Evolutionary conservation across 2,113 vertebrate genomes (phyloP), one percentile per base, ranked within the genome.

Genomic region (Tor tambroides): DNA sequence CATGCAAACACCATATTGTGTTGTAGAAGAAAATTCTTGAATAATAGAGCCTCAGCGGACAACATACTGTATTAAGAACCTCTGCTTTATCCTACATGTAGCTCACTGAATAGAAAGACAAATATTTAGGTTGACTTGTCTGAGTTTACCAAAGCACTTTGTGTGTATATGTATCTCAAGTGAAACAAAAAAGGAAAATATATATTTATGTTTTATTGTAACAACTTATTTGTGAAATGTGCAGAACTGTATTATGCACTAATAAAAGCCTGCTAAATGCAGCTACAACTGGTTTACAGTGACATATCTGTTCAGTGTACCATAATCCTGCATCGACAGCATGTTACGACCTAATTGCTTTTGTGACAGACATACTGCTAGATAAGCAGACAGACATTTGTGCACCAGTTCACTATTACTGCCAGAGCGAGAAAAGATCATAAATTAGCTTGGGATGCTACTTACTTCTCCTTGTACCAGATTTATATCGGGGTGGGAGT

Each of bases 141-240:
- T 88, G 6, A 90, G 51, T 41, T 81, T 89, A 93, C 93, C 91
- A 93, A 92, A 94, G 87, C 83, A 81, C 46, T 56, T 67, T 88
- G 72, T 93, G 63, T 91, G 51, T 88, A 78, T 87, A 28, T 83
- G 46, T 82, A 79, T 72, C 63, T 78, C 21, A 6, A 6, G 19
- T 78, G 59, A 35, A 78, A 63, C 56, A 26, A 35, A 8, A 56
- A 72, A 83, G 3, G 12, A 28, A 78, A 63, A 86, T 83, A 74
- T 78, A 65, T 38, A 89, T 86, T 67, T 90, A 87, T 91, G 85
- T 92, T 91, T 89, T 92, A 88, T 90, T 91, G 87, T 87, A 87
- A 51, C 71, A 80, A 67, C 87, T 86, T 86, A 85, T 91, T 87
- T 91, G 85, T 92, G 84, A 90, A 84, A 82, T 3, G 26, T 76